These are phyloP conservation scores for Phalloptychus januarius DNA, from an alignment of 2,797 vertebrate genomes.

Conservation along the genomic window DNA sequence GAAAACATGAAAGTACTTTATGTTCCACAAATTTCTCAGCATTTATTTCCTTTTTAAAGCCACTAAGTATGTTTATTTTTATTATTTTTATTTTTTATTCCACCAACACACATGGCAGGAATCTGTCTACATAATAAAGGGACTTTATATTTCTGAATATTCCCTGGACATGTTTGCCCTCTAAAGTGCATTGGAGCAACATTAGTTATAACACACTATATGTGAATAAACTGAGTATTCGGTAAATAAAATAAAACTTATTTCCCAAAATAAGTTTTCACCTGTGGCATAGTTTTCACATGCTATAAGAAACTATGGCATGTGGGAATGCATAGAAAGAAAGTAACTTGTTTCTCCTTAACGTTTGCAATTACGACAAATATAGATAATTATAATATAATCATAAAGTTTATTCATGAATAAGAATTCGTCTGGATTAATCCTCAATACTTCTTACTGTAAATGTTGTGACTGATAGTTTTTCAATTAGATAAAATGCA, in stretches of 20 bases:
- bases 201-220: background rate
- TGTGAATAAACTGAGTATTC: background rate
- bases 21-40: no score
- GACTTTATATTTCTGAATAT: background rate
- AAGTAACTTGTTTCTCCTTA: background rate
- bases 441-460: background rate
- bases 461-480: background rate
- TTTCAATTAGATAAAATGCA: background rate
- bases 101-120: background rate
- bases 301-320: no score
- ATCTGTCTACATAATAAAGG: background rate
- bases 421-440: background rate
- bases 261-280: no score
- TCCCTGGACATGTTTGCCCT: background rate
- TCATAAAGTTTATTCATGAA: background rate
- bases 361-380: background rate
- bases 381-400: background rate
- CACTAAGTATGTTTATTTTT: no score
- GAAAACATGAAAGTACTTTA: no score
- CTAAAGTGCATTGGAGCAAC: background rate
- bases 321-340: background rate
- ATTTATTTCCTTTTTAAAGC: no score
- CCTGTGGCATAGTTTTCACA: no score
- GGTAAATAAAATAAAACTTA: background rate
- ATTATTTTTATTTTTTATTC: no score